phyloP scores from a whole-genome alignment of 2,888 invertebrate genomes.

The Apomyelois bistriatella region DNA sequence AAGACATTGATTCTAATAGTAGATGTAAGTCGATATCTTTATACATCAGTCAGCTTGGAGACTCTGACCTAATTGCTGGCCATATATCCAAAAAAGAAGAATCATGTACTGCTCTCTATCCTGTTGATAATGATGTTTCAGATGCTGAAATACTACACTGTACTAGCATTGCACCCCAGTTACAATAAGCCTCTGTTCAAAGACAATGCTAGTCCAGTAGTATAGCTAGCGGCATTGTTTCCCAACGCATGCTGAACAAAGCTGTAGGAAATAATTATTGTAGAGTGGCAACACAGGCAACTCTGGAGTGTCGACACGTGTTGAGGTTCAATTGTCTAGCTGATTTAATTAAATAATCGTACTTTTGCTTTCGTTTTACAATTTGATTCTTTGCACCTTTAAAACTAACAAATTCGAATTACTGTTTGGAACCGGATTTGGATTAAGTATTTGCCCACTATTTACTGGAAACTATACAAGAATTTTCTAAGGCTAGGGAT shows the following conservation, averaged over 20 bases:
- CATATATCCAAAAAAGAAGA: too few relatives aligned
- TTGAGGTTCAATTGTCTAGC: constrained; percentile 19
- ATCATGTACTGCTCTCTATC: neutral
- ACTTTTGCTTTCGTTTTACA: constrained; percentile 10
- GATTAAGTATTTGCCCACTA: too few relatives aligned
- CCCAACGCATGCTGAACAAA: constrained; percentile 47
- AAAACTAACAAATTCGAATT: too few relatives aligned
- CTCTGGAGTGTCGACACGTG: constrained; percentile 51
- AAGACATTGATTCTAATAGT: too few relatives aligned
- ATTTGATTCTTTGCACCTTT: neutral
- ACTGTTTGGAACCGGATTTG: too few relatives aligned
- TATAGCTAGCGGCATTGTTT: constrained; percentile 49
- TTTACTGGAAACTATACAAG: too few relatives aligned
- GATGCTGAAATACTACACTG: neutral
- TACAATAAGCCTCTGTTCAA: neutral
- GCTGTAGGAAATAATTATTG: constrained; percentile 75
- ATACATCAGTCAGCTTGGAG: too few relatives aligned
- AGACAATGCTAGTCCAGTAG: constrained; percentile 55
- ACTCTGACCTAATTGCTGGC: too few relatives aligned
- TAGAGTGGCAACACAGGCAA: constrained; percentile 56
- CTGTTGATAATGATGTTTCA: neutral
- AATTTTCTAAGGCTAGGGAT: too few relatives aligned
- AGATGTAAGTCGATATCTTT: too few relatives aligned
- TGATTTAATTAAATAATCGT: constrained; percentile 19
- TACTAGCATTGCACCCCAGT: neutral